A percentile compares a stretch with the other conserved stretches of the same genome.
Conservation (phyloP, 2,113 vertebrate genomes). For the Hemiscyllium ocellatum region DNA sequence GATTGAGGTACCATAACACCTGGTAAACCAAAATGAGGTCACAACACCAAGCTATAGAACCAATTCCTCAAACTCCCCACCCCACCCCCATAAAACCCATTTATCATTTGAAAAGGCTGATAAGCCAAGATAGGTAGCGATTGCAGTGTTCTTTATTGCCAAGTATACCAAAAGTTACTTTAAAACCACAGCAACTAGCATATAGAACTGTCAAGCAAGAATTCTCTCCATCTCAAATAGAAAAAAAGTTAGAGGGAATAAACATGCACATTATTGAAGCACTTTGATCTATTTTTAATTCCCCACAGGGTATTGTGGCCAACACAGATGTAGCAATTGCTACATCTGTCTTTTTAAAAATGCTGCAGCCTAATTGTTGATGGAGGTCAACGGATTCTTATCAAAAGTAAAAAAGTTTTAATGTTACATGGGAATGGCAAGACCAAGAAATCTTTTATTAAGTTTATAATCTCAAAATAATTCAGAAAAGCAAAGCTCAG, state of each 20-base stretch:
- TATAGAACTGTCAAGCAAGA: background rate
- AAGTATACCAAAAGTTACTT: background rate
- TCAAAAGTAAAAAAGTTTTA: background rate
- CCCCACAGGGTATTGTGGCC: background rate
- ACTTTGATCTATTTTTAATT: background rate
- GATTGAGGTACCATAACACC: background rate
- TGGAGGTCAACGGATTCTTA: background rate
- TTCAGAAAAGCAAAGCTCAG: background rate
- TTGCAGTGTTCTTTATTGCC: background rate
- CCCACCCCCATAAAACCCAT: background rate
- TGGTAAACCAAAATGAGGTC: background rate
- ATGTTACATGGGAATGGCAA: background rate
- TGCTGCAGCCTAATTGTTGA: background rate
- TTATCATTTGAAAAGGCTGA: background rate
- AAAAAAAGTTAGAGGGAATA: background rate
- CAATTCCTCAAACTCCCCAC: background rate
- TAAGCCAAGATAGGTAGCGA: background rate
- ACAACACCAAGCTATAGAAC: background rate
- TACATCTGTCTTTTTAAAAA: background rate
- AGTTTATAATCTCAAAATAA: background rate
- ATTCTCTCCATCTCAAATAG: background rate
- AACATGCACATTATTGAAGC: background rate
- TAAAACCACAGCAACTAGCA: background rate
- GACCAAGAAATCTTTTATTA: background rate
- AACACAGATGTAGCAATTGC: background rate